Percentiles rank a stretch among this genome's conserved stretches.
Conservation (phyloP, 2,888 invertebrate species). For the Aethes cnicana region DNA sequence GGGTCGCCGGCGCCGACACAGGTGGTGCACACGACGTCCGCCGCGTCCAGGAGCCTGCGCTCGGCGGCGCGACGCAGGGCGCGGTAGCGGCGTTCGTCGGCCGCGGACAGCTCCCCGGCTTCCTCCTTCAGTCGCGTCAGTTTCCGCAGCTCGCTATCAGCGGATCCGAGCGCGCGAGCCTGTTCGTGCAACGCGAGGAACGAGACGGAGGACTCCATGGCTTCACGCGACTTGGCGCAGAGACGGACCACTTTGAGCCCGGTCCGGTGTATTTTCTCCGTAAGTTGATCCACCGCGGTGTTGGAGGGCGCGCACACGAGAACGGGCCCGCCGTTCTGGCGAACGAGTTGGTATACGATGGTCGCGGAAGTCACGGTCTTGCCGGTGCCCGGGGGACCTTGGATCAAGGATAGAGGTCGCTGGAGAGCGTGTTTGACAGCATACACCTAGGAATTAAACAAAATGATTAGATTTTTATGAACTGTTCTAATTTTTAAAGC, state of each 20-base stretch:
- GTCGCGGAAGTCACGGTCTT: conserved; percentile 99
- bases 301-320: conserved; percentile 99
- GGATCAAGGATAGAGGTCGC: conserved; percentile 96
- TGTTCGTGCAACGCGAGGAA: conserved; percentile 98
- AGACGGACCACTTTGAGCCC: conserved; percentile 96
- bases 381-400: conserved; percentile 98
- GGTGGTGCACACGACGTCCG: conserved; percentile 98
- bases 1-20: conserved; percentile 98
- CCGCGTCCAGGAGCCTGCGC: conserved; percentile 94
- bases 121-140: conserved; percentile 98
- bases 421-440: conserved; percentile 99
- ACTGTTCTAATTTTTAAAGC: too few species aligned
- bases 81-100: conserved; percentile 96
- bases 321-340: conserved; percentile 96
- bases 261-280: conserved; percentile 98
- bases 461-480: too few species aligned
- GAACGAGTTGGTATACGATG: conserved; percentile 98
- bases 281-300: conserved; percentile 99
- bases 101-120: conserved; percentile 97
- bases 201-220: conserved; percentile 98
- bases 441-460: too few species aligned
- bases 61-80: conserved; percentile 95
- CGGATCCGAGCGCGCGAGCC: conserved; percentile 95
- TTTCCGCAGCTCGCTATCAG: conserved; percentile 94
- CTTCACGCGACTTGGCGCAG: conserved; percentile 98